A percentile compares a stretch with the other conserved stretches of the same genome.
Evolutionary conservation across 2,888 invertebrate species (phyloP).

Genomic region (Mesochorus sp.): DNA sequence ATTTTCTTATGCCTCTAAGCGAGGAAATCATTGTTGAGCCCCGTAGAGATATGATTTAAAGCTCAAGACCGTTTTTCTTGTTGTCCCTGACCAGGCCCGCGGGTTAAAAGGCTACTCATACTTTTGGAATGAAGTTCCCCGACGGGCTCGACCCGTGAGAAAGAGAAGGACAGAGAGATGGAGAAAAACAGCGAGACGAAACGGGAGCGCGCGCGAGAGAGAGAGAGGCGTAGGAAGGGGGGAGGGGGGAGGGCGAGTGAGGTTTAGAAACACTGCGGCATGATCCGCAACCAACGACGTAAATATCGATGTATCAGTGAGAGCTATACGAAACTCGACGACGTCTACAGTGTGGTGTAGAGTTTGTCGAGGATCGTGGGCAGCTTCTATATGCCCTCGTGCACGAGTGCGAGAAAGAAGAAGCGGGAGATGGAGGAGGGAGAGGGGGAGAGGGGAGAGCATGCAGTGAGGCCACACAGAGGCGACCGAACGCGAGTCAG

Average conservation of each 20-base stretch:
- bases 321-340: not conserved
- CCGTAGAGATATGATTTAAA: not conserved
- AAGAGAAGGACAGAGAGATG: constrained; percentile 1
- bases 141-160: not conserved
- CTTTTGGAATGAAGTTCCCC: too few species aligned
- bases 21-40: not conserved
- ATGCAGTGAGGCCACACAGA: constrained; percentile 25
- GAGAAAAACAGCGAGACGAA: not conserved
- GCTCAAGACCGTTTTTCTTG: not conserved
- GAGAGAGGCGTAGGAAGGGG: not conserved
- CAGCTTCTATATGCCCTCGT: not conserved
- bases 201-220: not conserved
- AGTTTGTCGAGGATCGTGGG: constrained; percentile 14
- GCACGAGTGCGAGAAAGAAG: not conserved
- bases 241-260: too few species aligned
- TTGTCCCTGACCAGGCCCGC: too few species aligned
- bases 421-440: not conserved
- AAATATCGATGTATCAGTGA: not conserved
- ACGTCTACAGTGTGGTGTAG: constrained; percentile 11
- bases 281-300: not conserved
- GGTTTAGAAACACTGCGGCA: not conserved
- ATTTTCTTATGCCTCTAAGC: too few species aligned
- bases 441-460: not conserved
- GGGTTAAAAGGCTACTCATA: too few species aligned
- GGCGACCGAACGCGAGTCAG: constrained; percentile 46